A percentile compares a stretch with the other conserved stretches of the same genome.
Evolutionary conservation across 2,888 invertebrate species (phyloP).

Genomic region (Synergus itoensis): DNA sequence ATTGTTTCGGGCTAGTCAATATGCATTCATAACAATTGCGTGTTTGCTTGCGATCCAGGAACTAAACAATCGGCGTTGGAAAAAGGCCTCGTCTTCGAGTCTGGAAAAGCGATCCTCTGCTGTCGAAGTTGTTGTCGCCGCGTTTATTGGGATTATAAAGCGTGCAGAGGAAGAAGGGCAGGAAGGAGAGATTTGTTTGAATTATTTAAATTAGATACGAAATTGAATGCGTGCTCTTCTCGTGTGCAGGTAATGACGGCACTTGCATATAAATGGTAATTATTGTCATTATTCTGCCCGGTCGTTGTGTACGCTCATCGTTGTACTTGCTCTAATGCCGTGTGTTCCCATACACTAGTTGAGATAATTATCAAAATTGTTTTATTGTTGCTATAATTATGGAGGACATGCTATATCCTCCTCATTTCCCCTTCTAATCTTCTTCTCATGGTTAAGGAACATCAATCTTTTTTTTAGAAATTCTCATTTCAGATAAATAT

Average conservation of each 20-base stretch:
- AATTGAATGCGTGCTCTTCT: conserved; percentile 77
- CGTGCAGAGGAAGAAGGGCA: conserved; percentile 76
- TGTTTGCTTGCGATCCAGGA: neutral
- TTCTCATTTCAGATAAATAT: no score
- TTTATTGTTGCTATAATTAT: conserved; percentile 77
- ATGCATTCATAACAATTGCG: conserved; percentile 6
- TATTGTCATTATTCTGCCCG: conserved; percentile 77
- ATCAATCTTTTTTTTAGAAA: no score
- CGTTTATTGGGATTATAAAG: conserved; percentile 75
- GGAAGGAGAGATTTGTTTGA: conserved; percentile 78
- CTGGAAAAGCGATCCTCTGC: conserved; percentile 39
- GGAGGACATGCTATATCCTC: conserved; percentile 73
- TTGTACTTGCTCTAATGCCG: conserved; percentile 70
- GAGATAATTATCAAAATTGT: conserved; percentile 77
- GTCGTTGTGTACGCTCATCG: conserved; percentile 72
- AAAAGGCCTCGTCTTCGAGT: neutral
- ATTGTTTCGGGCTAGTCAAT: neutral
- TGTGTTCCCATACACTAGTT: conserved; percentile 77
- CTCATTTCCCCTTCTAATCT: conserved; percentile 50
- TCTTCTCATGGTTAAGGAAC: conserved; percentile 43
- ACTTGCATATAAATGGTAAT: conserved; percentile 78
- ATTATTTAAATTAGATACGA: conserved; percentile 78
- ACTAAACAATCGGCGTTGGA: neutral
- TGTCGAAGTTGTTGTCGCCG: conserved; percentile 69
- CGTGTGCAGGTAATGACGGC: conserved; percentile 78